Base-by-base conservation (phyloP, 2,888 invertebrate genomes). In the Cancer borealis region DNA sequence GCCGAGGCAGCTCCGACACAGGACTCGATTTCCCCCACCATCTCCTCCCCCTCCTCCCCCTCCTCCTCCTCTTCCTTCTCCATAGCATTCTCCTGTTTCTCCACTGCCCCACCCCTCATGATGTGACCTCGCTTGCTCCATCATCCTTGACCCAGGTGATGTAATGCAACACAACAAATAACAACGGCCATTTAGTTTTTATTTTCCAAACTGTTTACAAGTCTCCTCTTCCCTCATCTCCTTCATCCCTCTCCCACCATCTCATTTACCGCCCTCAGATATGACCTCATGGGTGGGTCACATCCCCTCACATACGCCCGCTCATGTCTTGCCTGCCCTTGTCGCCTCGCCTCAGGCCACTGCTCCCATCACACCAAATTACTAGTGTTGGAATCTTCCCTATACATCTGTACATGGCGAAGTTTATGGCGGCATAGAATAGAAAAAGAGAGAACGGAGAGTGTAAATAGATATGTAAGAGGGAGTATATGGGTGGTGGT, bases 391-490 rank as follows among this genome's bases (percentile, higher is more conserved):
- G 17, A 84, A 84, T 84, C 30, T 39, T 39, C 12, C 39, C 84
- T 84, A 30, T 39, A 39, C 17, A 84, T 84, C 84, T n/a, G 84
- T 39, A 84, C 39, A 39, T 39, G 39, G 39, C 84, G 84, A 14
- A 84, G 39, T 84, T 84, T 39, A 84, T 84, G 39, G 39, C 12
- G 84, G 84, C 39, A 17, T 14, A 26, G 84, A 39, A 39, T 84
- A 10, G 26, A 54, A 73, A 73, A 73, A 26, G 73, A n/a, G 73
- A 73, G 26, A 73, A 84, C 12, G 84, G 17, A 12, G n/a, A 84
- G 84, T 84, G 84, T 84, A n/a, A 84, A 84, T 84, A 39, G 84
- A 84, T 84, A 84, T 84, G 39, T 84, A 39, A 84, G 84, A 84
- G 39, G 84, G 39, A 39, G 84, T 84, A 84, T 84, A 84, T 26